Evolutionary conservation across 2,888 invertebrate species (phyloP).

Genomic region (Augiades crinisus): DNA sequence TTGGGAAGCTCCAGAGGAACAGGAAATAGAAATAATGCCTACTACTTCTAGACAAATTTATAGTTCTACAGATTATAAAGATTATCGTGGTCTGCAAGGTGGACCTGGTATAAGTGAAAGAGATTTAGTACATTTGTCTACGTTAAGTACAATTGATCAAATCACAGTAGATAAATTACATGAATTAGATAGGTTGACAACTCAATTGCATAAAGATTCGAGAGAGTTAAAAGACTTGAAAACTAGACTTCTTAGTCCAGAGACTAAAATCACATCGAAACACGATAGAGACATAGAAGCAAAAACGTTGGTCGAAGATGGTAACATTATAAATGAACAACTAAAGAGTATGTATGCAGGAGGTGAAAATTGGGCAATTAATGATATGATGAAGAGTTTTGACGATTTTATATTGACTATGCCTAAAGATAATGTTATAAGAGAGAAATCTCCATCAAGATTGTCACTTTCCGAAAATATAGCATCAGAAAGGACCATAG

Average conservation of each 20-base stretch:
- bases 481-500: slow-evolving; percentile 83
- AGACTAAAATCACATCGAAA: slow-evolving; percentile 69
- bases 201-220: slow-evolving; percentile 89
- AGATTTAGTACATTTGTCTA: slow-evolving; percentile 88
- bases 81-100: slow-evolving; percentile 85
- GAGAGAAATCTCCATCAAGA: slow-evolving; percentile 83
- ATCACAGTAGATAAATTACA: slow-evolving; percentile 89
- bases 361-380: slow-evolving; percentile 85
- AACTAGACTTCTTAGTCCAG: slow-evolving; percentile 85
- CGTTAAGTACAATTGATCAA: slow-evolving; percentile 89
- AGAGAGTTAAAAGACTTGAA: slow-evolving; percentile 89
- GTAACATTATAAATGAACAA: slow-evolving; percentile 85
- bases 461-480: slow-evolving; percentile 83
- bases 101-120: slow-evolving; percentile 89
- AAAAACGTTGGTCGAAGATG: slow-evolving; percentile 82
- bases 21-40: slow-evolving; percentile 80
- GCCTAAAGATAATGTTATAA: slow-evolving; percentile 68
- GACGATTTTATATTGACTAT: slow-evolving; percentile 81
- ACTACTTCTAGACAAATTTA: slow-evolving; percentile 84
- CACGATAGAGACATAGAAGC: slow-evolving; percentile 81
- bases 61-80: slow-evolving; percentile 89
- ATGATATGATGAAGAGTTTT: slow-evolving; percentile 83
- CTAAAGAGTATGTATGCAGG: slow-evolving; percentile 85
- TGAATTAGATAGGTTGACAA: slow-evolving; percentile 88
- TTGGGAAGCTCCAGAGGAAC: slow-evolving; percentile 92